These are phyloP conservation scores for Porites australiensis DNA, from an alignment of 64 coral and sea anemone species.

Conservation along the genomic window DNA sequence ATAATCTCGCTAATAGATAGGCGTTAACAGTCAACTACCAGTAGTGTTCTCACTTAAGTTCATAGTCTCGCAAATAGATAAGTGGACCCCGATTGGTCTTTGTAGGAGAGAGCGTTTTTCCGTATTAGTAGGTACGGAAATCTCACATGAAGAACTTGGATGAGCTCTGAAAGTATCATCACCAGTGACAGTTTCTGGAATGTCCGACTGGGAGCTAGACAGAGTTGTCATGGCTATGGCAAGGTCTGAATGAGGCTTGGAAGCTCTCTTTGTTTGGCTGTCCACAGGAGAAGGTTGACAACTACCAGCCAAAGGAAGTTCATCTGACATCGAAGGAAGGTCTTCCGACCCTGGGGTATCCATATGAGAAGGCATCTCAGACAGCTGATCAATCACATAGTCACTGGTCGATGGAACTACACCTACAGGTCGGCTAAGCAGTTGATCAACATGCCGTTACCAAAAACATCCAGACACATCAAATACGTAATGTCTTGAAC, in stretches of 20 bases:
- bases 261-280: not conserved
- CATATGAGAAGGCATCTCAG: too few relatives aligned
- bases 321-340: not conserved
- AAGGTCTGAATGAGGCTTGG: not conserved
- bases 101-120: not conserved
- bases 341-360: not conserved
- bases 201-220: not conserved
- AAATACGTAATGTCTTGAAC: slow-evolving; percentile 37
- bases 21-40: not conserved
- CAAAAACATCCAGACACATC: slow-evolving; percentile 1
- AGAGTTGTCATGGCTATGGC: too few relatives aligned
- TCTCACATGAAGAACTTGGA: not conserved
- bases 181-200: not conserved
- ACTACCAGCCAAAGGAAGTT: not conserved
- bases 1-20: not conserved
- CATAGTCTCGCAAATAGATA: not conserved
- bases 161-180: not conserved
- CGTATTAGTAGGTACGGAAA: not conserved
- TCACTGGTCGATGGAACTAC: not conserved
- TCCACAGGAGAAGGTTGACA: not conserved
- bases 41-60: not conserved
- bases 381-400: not conserved
- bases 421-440: not conserved
- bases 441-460: slow-evolving; percentile 23
- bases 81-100: not conserved